A percentile compares a stretch with the other conserved stretches of the same genome.
Evolutionary conservation across 2,113 vertebrate genomes (phyloP).

Genomic region (Malurus melanocephalus): DNA sequence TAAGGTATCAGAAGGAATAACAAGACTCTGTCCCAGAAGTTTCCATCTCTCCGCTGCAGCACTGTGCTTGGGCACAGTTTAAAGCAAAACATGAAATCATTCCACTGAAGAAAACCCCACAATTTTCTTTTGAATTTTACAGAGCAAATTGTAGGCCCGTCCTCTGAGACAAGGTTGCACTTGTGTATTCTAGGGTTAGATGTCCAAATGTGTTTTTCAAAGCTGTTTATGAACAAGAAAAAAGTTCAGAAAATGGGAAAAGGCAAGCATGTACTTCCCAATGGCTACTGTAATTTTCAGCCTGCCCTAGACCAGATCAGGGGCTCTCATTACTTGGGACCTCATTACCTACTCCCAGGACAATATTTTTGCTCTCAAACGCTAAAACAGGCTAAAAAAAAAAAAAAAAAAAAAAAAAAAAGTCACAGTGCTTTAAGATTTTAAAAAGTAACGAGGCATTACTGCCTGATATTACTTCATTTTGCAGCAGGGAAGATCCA

Average conservation of each 20-base stretch:
- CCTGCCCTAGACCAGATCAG: background rate
- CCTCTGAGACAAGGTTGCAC: background rate
- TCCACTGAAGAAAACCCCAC: fast-evolving
- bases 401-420: fast-evolving
- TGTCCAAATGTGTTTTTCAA: background rate
- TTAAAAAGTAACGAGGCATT: background rate
- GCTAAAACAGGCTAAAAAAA: background rate
- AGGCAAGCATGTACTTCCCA: fast-evolving
- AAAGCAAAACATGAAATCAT: background rate
- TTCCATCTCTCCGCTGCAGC: background rate
- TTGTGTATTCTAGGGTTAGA: background rate
- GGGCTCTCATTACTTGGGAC: background rate
- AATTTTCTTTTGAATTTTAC: background rate
- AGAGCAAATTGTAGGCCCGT: background rate
- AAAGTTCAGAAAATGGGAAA: background rate
- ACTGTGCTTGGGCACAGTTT: background rate
- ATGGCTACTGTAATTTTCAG: background rate
- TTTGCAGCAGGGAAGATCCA: background rate
- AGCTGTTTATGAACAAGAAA: background rate
- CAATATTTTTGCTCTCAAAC: background rate
- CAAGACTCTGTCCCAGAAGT: background rate
- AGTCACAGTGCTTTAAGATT: background rate
- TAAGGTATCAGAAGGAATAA: background rate
- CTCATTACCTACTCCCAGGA: background rate
- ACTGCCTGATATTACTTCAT: background rate